Conservation (phyloP, 2,797 vertebrate species). For the Coregonus suidteri region DNA sequence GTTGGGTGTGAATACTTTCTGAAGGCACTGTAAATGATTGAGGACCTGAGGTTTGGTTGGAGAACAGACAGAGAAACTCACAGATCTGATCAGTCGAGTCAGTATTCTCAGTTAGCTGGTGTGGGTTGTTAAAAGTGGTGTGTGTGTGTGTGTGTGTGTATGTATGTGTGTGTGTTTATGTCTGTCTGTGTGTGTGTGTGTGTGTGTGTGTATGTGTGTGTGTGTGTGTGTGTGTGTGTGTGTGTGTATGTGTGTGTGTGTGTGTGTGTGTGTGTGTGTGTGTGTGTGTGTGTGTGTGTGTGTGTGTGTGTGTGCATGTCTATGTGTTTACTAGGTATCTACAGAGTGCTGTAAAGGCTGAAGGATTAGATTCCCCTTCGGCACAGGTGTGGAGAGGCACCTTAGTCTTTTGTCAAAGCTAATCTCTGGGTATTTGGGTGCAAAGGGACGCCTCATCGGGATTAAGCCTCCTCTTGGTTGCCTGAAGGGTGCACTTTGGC, state of each 20-base stretch:
- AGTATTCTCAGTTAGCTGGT: too few species aligned
- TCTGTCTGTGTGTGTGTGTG: too few species aligned
- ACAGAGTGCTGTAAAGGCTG: neutral
- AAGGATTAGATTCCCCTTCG: neutral
- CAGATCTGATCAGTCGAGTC: too few species aligned
- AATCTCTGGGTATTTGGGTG: slow-evolving; percentile 7
- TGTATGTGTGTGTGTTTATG: neutral
- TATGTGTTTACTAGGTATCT: neutral
- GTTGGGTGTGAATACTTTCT: too few species aligned
- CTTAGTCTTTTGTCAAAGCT: neutral
- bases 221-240: too few species aligned
- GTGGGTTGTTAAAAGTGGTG: too few species aligned
- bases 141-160: neutral
- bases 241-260: too few species aligned
- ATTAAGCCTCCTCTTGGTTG: slow-evolving; percentile 13
- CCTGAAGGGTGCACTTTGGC: slow-evolving; percentile 7
- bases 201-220: neutral
- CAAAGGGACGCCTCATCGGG: neutral
- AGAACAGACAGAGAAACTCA: too few species aligned
- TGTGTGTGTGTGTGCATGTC: neutral
- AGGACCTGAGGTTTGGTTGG: too few species aligned
- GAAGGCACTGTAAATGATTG: too few species aligned
- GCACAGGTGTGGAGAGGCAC: slow-evolving; percentile 8
- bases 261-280: neutral
- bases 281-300: neutral